Evolutionary conservation across 2,888 invertebrate genomes (phyloP), one percentile per base, ranked within the genome.

Genomic region (Mayetiola destructor): DNA sequence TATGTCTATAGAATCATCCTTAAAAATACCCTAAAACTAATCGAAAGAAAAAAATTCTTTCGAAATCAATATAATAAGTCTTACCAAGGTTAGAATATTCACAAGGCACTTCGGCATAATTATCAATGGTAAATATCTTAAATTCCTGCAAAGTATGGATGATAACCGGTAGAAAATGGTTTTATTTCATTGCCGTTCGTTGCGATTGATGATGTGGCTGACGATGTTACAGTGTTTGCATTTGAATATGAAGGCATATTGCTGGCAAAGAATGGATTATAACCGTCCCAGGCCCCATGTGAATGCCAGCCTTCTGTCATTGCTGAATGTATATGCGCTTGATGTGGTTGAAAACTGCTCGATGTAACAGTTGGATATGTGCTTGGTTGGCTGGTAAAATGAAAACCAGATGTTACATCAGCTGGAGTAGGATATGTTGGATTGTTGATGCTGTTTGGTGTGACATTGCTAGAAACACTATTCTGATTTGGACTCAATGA

Each of bases 201-300:
- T 30, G 52, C 30, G 12, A 42, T 42, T 21, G 48, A 48, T 48
- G 27, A 48, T 5, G n/a, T 16, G 27, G 27, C 27, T 27, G 48
- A 27, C 2, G 48, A 48, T 27, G 48, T 48, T 14, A 16, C 23
- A 1, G 82, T 81, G 66, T 82, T 81, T 30, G 81, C 78, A 65
- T 82, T 82, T 5, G 80, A 73, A 63, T 80, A 79, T 65, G 80
- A 79, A 20, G 76, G 68, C 55, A 75, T 69, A 63, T 76, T 77
- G 18, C 78, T 77, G 29, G 80, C 75, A 65, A 81, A 80, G 64
- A 83, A 80, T 58, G 80, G 75, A 71, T 82, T 83, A n/a, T n/a
- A n/a, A n/a, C 72, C 81, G 80, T 73, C n/a, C n/a, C n/a, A n/a
- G n/a, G 75, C 75, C 23, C 74, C 75, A 64, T 75, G 70, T 53